phyloP scores from a whole-genome alignment of 2,888 invertebrate species.

The Tenthredo mesomela region DNA sequence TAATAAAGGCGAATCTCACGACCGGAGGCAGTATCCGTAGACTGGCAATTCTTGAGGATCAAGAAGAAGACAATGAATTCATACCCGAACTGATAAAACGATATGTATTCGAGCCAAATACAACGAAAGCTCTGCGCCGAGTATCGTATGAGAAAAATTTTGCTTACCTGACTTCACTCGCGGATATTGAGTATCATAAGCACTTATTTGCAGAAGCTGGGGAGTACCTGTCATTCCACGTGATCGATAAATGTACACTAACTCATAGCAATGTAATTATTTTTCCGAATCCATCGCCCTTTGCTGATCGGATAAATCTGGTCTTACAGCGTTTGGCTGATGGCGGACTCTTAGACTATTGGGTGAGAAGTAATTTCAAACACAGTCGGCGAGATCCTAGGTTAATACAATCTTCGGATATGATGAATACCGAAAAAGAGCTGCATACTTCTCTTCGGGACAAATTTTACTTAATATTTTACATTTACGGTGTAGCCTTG shows the following conservation, averaged over 20 bases:
- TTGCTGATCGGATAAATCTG: neutral
- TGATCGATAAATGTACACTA: neutral
- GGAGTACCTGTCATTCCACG: neutral
- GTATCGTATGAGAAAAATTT: neutral
- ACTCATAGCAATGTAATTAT: neutral
- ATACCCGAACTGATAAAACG: neutral
- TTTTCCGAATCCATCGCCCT: neutral
- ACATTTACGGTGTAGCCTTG: neutral
- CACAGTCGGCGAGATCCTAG: neutral
- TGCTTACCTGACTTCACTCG: neutral
- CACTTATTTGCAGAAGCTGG: neutral
- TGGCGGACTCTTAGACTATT: neutral
- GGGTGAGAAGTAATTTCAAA: neutral
- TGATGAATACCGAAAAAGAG: neutral
- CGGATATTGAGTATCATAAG: neutral
- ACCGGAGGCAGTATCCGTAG: neutral
- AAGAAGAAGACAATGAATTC: neutral
- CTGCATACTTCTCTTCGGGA: neutral
- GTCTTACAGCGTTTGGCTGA: neutral
- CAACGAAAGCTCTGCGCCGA: neutral
- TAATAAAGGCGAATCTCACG: constrained; percentile 16
- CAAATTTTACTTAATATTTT: neutral
- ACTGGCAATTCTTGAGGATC: neutral
- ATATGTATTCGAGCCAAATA: neutral
- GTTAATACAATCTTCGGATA: neutral